Conservation (phyloP, 1,140 invertebrate genomes). For the Cylas formicarius region DNA sequence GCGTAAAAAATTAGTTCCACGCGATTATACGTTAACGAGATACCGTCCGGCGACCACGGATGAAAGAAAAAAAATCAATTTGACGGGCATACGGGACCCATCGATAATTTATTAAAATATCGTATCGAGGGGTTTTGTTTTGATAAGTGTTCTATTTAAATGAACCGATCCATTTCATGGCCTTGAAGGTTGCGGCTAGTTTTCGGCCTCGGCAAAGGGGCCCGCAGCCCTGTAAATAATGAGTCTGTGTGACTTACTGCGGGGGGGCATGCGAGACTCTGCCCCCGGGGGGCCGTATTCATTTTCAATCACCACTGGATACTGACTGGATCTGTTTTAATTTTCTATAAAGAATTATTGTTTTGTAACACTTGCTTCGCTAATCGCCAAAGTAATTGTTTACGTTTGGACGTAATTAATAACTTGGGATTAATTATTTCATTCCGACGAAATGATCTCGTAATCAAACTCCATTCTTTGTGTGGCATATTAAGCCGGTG, state of each 20-base stretch:
- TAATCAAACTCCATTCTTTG: no score
- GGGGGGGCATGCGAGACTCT: slow-evolving; percentile 33
- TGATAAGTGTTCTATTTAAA: slow-evolving; percentile 28
- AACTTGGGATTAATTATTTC: slow-evolving; percentile 20
- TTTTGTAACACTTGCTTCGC: slow-evolving; percentile 38
- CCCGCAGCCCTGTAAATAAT: slow-evolving; percentile 37
- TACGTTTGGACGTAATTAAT: slow-evolving; percentile 20
- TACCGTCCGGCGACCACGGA: no score
- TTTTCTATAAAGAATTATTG: slow-evolving; percentile 40
- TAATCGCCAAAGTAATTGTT: slow-evolving; percentile 26
- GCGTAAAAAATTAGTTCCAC: no score
- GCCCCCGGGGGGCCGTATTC: slow-evolving; percentile 39
- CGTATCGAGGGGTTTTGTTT: slow-evolving; percentile 16
- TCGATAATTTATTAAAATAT: slow-evolving; percentile 19
- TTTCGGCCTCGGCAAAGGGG: slow-evolving; percentile 34
- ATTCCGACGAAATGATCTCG: no score
- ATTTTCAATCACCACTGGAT: slow-evolving; percentile 44
- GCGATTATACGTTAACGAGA: no score
- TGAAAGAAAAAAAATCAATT: slow-evolving; percentile 12
- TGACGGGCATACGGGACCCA: slow-evolving; percentile 5
- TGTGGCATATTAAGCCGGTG: no score
- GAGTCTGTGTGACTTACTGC: slow-evolving; percentile 39
- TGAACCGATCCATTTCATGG: slow-evolving; percentile 24
- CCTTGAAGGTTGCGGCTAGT: slow-evolving; percentile 21
- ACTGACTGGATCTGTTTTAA: slow-evolving; percentile 37